phyloP scores from a whole-genome alignment of 2,888 invertebrate species.

The Pseudolycoriella hygida region DNA sequence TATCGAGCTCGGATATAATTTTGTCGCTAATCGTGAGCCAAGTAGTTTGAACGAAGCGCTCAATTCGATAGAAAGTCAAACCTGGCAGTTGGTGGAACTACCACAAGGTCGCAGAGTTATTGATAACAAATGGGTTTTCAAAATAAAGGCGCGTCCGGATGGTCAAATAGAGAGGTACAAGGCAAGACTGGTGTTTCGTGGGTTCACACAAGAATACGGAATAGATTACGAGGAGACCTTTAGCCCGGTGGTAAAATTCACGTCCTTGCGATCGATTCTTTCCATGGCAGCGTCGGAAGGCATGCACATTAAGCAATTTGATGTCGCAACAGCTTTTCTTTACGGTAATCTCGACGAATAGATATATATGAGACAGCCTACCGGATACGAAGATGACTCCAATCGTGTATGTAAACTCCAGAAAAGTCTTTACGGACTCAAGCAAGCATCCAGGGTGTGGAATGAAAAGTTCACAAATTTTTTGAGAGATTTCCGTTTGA shows the following conservation, averaged over 20 bases:
- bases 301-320: conserved; percentile 11
- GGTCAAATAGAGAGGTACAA: background rate
- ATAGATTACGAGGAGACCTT: conserved; percentile 14
- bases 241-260: conserved; percentile 11
- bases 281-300: conserved; percentile 10
- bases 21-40: too few species aligned
- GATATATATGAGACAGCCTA: conserved; percentile 12
- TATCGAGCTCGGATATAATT: too few species aligned
- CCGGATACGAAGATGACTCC: conserved; percentile 10
- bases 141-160: background rate
- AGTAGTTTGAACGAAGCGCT: too few species aligned
- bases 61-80: too few species aligned
- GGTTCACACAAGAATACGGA: conserved; percentile 12
- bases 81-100: too few species aligned
- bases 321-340: conserved; percentile 11
- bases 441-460: conserved; percentile 14
- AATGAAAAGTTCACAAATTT: conserved; percentile 13
- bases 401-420: conserved; percentile 11
- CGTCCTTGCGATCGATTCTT: conserved; percentile 9
- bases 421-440: conserved; percentile 14
- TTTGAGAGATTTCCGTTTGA: conserved; percentile 12
- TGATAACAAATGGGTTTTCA: conserved; percentile 3
- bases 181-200: conserved; percentile 7
- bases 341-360: conserved; percentile 11
- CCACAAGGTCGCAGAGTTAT: background rate